Conservation (phyloP, 2,113 vertebrate genomes). For the Pelvicachromis taeniatus region DNA sequence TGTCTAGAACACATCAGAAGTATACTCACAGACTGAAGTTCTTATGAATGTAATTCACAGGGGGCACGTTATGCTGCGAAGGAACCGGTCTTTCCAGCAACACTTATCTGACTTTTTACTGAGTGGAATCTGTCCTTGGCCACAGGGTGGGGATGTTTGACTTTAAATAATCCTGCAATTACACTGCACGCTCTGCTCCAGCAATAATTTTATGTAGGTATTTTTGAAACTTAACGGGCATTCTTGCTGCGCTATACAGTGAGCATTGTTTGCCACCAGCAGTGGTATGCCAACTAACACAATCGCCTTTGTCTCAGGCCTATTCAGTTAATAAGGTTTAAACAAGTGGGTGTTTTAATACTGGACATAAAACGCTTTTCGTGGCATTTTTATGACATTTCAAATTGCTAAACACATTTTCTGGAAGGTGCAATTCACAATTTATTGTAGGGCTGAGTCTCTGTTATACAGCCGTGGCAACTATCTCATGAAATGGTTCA, state of each 20-base stretch:
- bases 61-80: not conserved
- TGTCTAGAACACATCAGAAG: not conserved
- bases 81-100: not conserved
- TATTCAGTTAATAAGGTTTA: not conserved
- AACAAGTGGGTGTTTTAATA: not conserved
- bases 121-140: not conserved
- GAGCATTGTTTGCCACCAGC: not conserved
- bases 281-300: not conserved
- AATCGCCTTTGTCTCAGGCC: not conserved
- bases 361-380: not conserved
- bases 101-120: not conserved
- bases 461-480: not conserved
- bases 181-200: not conserved
- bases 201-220: not conserved
- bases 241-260: not conserved
- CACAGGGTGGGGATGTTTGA: conserved; percentile 67
- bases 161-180: conserved; percentile 9
- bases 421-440: not conserved
- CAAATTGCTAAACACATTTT: not conserved
- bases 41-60: not conserved
- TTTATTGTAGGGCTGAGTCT: not conserved
- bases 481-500: not conserved
- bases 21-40: not conserved
- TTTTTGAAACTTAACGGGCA: not conserved
- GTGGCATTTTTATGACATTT: not conserved